Conservation (phyloP, 2,888 invertebrate genomes). For the Nycteola revayana region DNA sequence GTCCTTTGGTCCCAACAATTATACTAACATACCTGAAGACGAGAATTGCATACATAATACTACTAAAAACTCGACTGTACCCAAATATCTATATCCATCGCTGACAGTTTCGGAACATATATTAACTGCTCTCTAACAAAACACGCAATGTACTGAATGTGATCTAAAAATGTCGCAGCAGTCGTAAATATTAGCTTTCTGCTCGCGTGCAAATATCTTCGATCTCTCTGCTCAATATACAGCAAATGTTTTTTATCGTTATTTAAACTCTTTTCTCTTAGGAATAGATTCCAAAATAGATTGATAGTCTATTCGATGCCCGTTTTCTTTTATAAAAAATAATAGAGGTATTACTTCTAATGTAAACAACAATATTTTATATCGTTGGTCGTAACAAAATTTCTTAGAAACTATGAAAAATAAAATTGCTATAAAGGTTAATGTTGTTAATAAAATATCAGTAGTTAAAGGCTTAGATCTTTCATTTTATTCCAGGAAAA, state of each 20-base stretch:
- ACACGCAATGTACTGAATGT: constrained; percentile 24
- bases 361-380: constrained; percentile 28
- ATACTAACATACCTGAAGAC: constrained; percentile 37
- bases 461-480: too few species aligned
- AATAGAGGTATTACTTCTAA: constrained; percentile 20
- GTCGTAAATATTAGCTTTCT: constrained; percentile 35
- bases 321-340: constrained; percentile 26
- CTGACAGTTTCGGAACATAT: constrained; percentile 18
- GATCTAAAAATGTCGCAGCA: constrained; percentile 13
- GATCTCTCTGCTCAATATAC: constrained; percentile 38
- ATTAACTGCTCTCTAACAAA: constrained; percentile 14
- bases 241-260: constrained; percentile 22
- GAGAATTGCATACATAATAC: constrained; percentile 31
- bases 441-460: too few species aligned
- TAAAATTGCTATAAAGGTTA: constrained; percentile 3
- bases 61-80: constrained; percentile 11
- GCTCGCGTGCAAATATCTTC: constrained; percentile 54
- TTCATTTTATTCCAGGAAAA: too few species aligned
- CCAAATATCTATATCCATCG: constrained; percentile 20
- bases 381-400: constrained; percentile 19
- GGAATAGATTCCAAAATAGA: constrained; percentile 21
- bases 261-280: constrained; percentile 24
- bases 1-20: constrained; percentile 42
- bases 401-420: constrained; percentile 21
- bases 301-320: constrained; percentile 8